phyloP scores from a whole-genome alignment of 2,797 vertebrate species.

The Coregonus suidteri region DNA sequence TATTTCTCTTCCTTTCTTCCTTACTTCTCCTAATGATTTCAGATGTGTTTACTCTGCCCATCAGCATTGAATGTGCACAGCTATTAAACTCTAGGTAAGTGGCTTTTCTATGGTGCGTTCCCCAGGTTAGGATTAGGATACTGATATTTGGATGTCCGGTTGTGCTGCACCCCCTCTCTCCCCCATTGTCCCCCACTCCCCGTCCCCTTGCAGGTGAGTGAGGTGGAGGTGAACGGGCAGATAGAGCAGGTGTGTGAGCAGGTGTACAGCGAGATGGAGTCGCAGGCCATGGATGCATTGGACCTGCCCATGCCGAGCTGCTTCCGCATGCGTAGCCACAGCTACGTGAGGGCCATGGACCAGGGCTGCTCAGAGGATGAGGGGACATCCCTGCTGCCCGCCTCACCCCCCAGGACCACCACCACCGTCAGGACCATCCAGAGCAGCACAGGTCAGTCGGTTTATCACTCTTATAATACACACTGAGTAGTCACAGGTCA shows the following conservation, averaged over 20 bases:
- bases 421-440: slow-evolving; percentile 98
- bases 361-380: slow-evolving; percentile 93
- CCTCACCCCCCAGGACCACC: slow-evolving; percentile 89
- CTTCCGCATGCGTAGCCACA: slow-evolving; percentile 97
- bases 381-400: slow-evolving; percentile 83
- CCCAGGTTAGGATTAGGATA: background rate
- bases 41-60: background rate
- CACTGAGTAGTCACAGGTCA: background rate
- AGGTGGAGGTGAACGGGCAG: slow-evolving; percentile 96
- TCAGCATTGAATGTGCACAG: slow-evolving; percentile 1
- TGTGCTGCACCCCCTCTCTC: background rate
- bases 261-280: slow-evolving; percentile 93
- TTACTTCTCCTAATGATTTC: background rate
- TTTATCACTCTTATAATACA: background rate
- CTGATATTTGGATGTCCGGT: background rate
- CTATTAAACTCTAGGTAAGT: background rate
- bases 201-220: slow-evolving; percentile 82
- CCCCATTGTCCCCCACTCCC: background rate
- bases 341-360: slow-evolving; percentile 95
- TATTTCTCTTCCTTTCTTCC: background rate
- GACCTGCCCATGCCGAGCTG: slow-evolving; percentile 92
- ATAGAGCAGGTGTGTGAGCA: slow-evolving; percentile 96
- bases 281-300: slow-evolving; percentile 86
- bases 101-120: background rate
- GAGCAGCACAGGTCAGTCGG: slow-evolving; percentile 89